Base-by-base conservation (phyloP, 1,140 invertebrate genomes). In the Leptopilina boulardi region DNA sequence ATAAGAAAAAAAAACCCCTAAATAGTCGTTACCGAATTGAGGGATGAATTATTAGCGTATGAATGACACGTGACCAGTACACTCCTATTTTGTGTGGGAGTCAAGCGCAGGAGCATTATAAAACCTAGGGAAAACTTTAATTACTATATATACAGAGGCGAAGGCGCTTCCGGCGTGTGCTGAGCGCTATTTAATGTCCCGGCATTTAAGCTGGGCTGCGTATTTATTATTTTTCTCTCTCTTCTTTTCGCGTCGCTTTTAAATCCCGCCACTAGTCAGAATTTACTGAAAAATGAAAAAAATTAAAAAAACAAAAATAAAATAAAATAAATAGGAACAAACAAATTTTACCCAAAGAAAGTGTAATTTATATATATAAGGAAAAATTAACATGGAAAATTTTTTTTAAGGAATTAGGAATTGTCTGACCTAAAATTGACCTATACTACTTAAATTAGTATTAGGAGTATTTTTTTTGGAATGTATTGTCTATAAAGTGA, bases 181-280 rank as follows among this genome's bases (percentile, higher is more conserved):
- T 30, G 59, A 66, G 59, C 59, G 59, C 59, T 11, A 66, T 66
- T 66, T 66, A 66, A 66, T 66, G 59, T 66, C 59, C 59, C 26
- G 21, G 23, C 59, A 66, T 66, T 66, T 66, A 66, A 66, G 59
- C 59, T 66, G 11, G 56, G 59, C 59, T 30, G 59, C 59, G 21
- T 66, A 66, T 66, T 66, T 66, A 66, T 66, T 66, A 66, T 66
- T 66, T 15, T 66, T 66, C 59, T 66, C 59, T 66, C n/a, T n/a
- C n/a, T n/a, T n/a, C n/a, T 23, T 23, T 66, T 9, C 59, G 59
- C 59, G 23, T 66, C 11, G 59, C n/a, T 30, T n/a, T 66, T 66
- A 30, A 66, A 66, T 34, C 59, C 59, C 34, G 34, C 6, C 59
- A 30, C 26, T 30, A 66, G 59, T 66, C 59, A 66, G 59, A 30